A percentile compares a stretch with the other conserved stretches of the same genome.
phyloP scores from a whole-genome alignment of 2,888 invertebrate genomes.

The Synanthedon vespiformis region DNA sequence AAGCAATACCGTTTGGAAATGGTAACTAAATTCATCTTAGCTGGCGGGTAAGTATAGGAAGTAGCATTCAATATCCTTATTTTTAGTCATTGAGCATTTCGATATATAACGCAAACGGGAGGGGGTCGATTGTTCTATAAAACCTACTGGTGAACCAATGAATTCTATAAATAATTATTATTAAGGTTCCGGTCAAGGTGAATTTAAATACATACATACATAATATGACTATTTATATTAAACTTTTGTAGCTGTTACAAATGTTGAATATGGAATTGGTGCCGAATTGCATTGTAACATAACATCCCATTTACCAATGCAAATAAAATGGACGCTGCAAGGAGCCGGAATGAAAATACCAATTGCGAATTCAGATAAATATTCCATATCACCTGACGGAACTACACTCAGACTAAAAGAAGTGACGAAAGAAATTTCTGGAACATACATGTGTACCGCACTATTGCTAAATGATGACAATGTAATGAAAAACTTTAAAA shows the following conservation, averaged over 20 bases:
- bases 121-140: too few relatives aligned
- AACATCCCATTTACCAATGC: slow-evolving; percentile 1
- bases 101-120: too few relatives aligned
- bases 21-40: too few relatives aligned
- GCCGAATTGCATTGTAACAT: neutral
- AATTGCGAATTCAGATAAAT: neutral
- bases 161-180: too few relatives aligned
- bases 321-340: slow-evolving; percentile 2
- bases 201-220: too few relatives aligned
- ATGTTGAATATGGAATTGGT: neutral
- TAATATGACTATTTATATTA: too few relatives aligned
- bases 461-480: neutral
- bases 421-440: neutral
- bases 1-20: too few relatives aligned
- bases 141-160: too few relatives aligned
- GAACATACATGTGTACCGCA: slow-evolving; percentile 1
- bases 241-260: neutral
- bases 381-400: neutral
- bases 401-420: neutral
- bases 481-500: neutral
- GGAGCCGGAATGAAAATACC: neutral
- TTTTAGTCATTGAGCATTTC: too few relatives aligned
- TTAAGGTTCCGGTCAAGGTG: too few relatives aligned
- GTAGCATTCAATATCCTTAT: too few relatives aligned
- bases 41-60: too few relatives aligned